Percentiles rank a stretch among this genome's conserved stretches.
phyloP scores from a whole-genome alignment of 2,113 vertebrate genomes.

The Ceuthmochares aereus region DNA sequence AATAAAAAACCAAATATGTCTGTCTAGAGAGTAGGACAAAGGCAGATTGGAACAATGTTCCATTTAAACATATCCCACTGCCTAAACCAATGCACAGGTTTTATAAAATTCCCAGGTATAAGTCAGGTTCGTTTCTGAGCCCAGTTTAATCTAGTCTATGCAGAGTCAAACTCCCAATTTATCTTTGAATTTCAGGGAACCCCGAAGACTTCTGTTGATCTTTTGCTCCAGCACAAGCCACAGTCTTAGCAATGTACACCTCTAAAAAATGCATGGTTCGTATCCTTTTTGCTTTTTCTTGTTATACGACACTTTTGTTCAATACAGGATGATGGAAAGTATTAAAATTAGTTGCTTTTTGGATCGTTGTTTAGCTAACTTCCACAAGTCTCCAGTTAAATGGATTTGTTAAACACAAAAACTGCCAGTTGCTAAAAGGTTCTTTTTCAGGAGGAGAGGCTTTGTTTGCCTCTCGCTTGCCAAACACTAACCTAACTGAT shows the following conservation, averaged over 20 bases:
- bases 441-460: background rate
- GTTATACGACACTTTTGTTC: background rate
- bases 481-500: fast-evolving
- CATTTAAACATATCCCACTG: background rate
- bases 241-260: background rate
- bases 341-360: background rate
- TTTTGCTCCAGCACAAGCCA: background rate
- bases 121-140: background rate
- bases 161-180: background rate
- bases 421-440: background rate
- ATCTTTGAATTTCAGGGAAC: background rate
- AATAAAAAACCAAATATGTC: background rate
- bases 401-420: background rate
- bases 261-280: background rate
- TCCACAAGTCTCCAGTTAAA: background rate
- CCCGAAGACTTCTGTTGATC: background rate
- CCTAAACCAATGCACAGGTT: background rate
- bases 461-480: too few relatives aligned
- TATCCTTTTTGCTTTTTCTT: background rate
- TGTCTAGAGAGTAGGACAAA: background rate
- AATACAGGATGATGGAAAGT: background rate
- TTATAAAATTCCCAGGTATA: background rate
- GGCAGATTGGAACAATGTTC: background rate
- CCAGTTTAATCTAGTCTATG: background rate
- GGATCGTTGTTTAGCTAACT: background rate